phyloP scores from a whole-genome alignment of 2,888 invertebrate species.

The Tetragonula carbonaria region DNA sequence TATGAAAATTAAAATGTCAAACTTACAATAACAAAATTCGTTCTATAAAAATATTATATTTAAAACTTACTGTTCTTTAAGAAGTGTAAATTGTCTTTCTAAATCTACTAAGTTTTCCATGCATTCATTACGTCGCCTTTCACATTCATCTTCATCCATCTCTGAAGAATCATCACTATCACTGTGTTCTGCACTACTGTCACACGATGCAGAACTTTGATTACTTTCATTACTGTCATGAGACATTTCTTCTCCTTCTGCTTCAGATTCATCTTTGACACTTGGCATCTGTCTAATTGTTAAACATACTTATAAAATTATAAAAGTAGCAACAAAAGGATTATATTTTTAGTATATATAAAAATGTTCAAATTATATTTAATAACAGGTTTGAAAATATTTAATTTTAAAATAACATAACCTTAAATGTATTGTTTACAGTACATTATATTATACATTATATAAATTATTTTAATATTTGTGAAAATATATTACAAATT shows the following conservation, averaged over 20 bases:
- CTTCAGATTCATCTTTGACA: slow-evolving; percentile 82
- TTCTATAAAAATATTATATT: neutral
- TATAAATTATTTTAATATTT: neutral
- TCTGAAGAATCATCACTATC: slow-evolving; percentile 94
- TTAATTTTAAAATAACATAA: slow-evolving; percentile 16
- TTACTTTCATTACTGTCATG: slow-evolving; percentile 83
- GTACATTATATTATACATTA: neutral
- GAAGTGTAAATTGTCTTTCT: slow-evolving; percentile 93
- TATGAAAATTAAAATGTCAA: slow-evolving; percentile 13
- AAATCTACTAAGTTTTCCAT: slow-evolving; percentile 94
- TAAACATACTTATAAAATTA: slow-evolving; percentile 7
- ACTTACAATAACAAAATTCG: too few relatives aligned
- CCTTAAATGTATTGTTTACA: slow-evolving; percentile 26
- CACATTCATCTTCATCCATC: slow-evolving; percentile 97
- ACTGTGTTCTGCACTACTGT: slow-evolving; percentile 90
- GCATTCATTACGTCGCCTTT: slow-evolving; percentile 92
- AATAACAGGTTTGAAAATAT: neutral
- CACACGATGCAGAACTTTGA: slow-evolving; percentile 84
- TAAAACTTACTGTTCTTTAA: slow-evolving; percentile 92
- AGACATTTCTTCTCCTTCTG: slow-evolving; percentile 83
- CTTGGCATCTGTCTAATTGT: slow-evolving; percentile 79
- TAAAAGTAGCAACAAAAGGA: neutral
- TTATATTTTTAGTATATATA: neutral
- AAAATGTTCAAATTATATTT: neutral
- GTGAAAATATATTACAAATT: neutral